phyloP scores from a whole-genome alignment of 2,113 vertebrate species.

The Centropus unirufus region DNA sequence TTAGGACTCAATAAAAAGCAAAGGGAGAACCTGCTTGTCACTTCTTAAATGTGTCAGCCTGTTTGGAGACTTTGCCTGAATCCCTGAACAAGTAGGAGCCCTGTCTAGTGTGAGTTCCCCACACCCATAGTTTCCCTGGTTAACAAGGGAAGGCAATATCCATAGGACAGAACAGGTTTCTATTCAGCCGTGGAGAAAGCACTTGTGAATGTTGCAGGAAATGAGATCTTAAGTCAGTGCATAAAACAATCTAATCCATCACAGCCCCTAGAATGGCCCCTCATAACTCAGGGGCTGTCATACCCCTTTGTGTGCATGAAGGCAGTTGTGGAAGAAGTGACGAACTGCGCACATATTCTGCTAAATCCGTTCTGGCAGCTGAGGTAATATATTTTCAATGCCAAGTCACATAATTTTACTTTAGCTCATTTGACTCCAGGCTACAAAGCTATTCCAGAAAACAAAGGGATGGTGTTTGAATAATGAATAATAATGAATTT shows the following conservation, averaged over 20 bases:
- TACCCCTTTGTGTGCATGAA: slow-evolving; percentile 72
- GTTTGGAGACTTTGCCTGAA: slow-evolving; percentile 38
- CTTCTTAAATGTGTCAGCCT: slow-evolving; percentile 53
- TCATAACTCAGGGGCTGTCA: slow-evolving; percentile 82
- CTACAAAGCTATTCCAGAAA: slow-evolving; percentile 83
- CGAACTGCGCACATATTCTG: slow-evolving; percentile 77
- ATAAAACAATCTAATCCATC: slow-evolving; percentile 87
- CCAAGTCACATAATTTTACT: slow-evolving; percentile 87
- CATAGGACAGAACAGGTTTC: slow-evolving; percentile 62
- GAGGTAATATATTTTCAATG: slow-evolving; percentile 82
- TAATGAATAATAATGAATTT: slow-evolving; percentile 84
- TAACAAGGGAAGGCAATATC: slow-evolving; percentile 46
- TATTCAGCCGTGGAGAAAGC: slow-evolving; percentile 76
- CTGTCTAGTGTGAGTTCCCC: slow-evolving; percentile 10
- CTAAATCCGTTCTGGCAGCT: slow-evolving; percentile 84
- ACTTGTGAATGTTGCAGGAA: slow-evolving; percentile 85
- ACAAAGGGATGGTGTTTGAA: slow-evolving; percentile 79
- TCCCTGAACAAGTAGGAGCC: slow-evolving; percentile 48
- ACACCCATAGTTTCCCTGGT: background rate
- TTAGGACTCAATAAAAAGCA: slow-evolving; percentile 31
- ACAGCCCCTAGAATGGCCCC: slow-evolving; percentile 80
- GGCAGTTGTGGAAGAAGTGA: slow-evolving; percentile 80
- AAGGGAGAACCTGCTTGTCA: slow-evolving; percentile 12
- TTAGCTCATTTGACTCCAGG: slow-evolving; percentile 84
- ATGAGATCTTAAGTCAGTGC: slow-evolving; percentile 86